These are phyloP conservation scores for Adelosebastes latens DNA, from an alignment of 2,797 vertebrate genomes.

Conservation along the genomic window DNA sequence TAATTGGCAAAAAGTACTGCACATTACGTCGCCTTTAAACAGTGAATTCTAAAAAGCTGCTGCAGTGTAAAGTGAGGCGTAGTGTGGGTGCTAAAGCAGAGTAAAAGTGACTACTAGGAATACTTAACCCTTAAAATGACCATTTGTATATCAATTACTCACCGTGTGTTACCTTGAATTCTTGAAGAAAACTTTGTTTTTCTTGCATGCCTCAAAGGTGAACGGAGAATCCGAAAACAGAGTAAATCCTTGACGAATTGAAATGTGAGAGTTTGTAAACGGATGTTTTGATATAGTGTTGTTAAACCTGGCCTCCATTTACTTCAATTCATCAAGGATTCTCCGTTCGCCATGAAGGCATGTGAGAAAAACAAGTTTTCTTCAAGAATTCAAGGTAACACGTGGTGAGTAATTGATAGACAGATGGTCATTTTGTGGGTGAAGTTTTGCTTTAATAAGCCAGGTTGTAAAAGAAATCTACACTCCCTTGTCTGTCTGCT, in stretches of 20 bases:
- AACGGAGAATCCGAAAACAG: too few relatives aligned
- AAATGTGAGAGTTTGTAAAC: too few relatives aligned
- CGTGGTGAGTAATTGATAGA: background rate
- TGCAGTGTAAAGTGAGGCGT: background rate
- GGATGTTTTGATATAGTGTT: background rate
- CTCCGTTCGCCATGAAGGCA: background rate
- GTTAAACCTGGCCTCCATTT: background rate
- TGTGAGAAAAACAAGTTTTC: background rate
- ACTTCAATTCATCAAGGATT: background rate
- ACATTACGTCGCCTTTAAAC: background rate
- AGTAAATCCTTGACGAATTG: too few relatives aligned
- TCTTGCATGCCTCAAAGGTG: too few relatives aligned
- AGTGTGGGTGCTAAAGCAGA: background rate
- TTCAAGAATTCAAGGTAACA: background rate
- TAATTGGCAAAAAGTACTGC: background rate
- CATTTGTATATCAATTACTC: background rate
- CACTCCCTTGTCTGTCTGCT: conserved; percentile 51
- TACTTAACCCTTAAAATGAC: background rate
- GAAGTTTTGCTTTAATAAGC: conserved; percentile 26
- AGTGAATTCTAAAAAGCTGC: background rate
- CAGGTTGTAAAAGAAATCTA: conserved; percentile 61
- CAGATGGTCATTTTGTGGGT: background rate
- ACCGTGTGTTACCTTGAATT: background rate
- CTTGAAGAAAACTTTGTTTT: too few relatives aligned
- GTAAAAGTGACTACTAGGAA: conserved; percentile 1